These are phyloP conservation scores for Tursiops truncatus DNA, from an alignment of 2,113 vertebrate genomes.

Conservation along the genomic window DNA sequence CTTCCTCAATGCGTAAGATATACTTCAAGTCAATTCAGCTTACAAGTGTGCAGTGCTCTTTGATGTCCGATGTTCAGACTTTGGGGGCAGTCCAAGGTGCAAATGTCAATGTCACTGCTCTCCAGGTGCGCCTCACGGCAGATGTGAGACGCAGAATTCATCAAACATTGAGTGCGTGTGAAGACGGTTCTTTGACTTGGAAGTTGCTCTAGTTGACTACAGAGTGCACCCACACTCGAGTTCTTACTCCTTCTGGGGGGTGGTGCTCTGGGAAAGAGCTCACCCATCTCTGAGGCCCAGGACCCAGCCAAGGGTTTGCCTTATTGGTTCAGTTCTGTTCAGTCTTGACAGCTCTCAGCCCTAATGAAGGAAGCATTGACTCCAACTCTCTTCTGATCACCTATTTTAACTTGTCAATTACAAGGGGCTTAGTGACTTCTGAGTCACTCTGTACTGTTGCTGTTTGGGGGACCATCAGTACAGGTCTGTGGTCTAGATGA, in stretches of 20 bases:
- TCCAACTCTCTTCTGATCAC: background rate
- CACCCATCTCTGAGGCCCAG: accelerated
- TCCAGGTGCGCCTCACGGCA: background rate
- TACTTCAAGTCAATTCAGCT: background rate
- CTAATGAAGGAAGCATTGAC: background rate
- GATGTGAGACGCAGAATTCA: background rate
- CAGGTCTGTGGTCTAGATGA: background rate
- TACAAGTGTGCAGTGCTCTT: background rate
- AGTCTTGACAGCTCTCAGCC: background rate
- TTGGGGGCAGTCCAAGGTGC: background rate
- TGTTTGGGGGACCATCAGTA: background rate
- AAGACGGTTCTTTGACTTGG: background rate
- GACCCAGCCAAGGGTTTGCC: background rate
- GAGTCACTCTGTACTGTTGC: background rate
- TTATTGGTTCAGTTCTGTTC: accelerated
- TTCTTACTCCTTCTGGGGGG: background rate
- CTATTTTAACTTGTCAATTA: background rate
- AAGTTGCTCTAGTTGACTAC: background rate
- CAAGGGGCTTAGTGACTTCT: too few species aligned
- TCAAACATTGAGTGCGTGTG: background rate
- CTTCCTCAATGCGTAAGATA: background rate
- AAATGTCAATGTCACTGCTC: background rate
- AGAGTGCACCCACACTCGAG: background rate
- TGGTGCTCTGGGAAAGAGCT: background rate
- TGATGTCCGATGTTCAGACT: background rate